A percentile compares a stretch with the other conserved stretches of the same genome.
Evolutionary conservation across 2,888 invertebrate genomes (phyloP).

Genomic region (Silvanus unidentatus): DNA sequence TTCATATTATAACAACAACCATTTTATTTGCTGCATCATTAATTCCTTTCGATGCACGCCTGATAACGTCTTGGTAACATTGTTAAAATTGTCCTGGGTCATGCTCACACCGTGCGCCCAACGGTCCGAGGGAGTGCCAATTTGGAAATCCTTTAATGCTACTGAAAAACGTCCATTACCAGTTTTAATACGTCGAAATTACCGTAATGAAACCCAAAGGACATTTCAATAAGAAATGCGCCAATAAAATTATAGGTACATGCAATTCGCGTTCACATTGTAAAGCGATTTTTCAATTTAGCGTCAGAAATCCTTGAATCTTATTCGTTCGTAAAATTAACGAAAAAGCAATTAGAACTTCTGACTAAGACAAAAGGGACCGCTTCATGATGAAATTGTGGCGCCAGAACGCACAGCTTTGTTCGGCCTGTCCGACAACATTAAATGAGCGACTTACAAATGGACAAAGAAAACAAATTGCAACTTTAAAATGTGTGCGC

Average conservation of each 20-base stretch:
- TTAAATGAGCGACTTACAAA: slow-evolving; percentile 8
- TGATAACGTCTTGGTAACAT: slow-evolving; percentile 10
- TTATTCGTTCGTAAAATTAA: slow-evolving; percentile 25
- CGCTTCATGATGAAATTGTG: slow-evolving; percentile 20
- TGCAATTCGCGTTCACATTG: too few relatives aligned
- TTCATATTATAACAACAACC: slow-evolving; percentile 37
- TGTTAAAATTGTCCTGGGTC: too few relatives aligned
- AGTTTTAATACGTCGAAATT: too few relatives aligned
- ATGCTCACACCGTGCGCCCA: too few relatives aligned
- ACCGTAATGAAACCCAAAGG: too few relatives aligned
- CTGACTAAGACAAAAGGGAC: slow-evolving; percentile 27
- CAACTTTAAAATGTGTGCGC: slow-evolving; percentile 8
- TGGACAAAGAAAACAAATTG: slow-evolving; percentile 12
- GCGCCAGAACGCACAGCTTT: slow-evolving; percentile 23
- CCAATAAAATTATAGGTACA: too few relatives aligned
- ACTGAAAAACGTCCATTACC: too few relatives aligned
- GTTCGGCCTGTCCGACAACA: slow-evolving; percentile 13
- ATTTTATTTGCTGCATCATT: slow-evolving; percentile 39
- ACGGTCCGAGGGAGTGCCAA: too few relatives aligned
- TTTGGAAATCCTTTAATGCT: too few relatives aligned
- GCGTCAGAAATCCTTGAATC: too few relatives aligned
- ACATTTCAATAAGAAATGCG: too few relatives aligned
- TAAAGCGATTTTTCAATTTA: too few relatives aligned
- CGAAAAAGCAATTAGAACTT: slow-evolving; percentile 30
- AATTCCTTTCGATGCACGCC: slow-evolving; percentile 18